Percentiles rank a stretch among this genome's conserved stretches.
These are phyloP conservation scores for Hypolimnas misippus DNA, from an alignment of 2,888 invertebrate species.

Conservation along the genomic window DNA sequence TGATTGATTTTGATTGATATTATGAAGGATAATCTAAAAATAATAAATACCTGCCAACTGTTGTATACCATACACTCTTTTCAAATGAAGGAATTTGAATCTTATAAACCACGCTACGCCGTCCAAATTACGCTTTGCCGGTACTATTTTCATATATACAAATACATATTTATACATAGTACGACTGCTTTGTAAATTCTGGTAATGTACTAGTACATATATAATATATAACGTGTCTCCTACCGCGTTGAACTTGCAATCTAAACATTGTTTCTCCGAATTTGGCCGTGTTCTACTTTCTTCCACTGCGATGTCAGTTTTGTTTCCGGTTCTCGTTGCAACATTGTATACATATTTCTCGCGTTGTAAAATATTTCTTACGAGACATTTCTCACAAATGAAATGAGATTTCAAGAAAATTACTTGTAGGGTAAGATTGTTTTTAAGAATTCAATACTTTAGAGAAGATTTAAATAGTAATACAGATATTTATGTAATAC, in stretches of 20 bases:
- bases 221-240: neutral
- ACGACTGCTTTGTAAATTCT: no score
- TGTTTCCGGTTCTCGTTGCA: conserved; percentile 19
- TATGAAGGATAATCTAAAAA: no score
- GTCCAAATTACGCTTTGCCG: no score
- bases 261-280: conserved; percentile 29
- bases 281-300: conserved; percentile 31
- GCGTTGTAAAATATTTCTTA: conserved; percentile 4
- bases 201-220: neutral
- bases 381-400: neutral
- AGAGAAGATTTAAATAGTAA: neutral
- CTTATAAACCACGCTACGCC: no score
- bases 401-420: conserved; percentile 3
- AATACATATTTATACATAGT: no score
- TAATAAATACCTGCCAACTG: no score
- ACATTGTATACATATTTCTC: conserved; percentile 2
- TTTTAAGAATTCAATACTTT: neutral
- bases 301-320: conserved; percentile 18
- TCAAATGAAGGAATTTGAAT: no score
- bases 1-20: no score
- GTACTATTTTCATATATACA: no score
- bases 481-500: neutral
- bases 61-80: no score
- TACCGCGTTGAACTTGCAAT: conserved; percentile 24
- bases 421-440: neutral